A percentile compares a stretch with the other conserved stretches of the same genome.
These are phyloP conservation scores for Luffia ferchaultella DNA, from an alignment of 2,888 invertebrate species.

Conservation along the genomic window DNA sequence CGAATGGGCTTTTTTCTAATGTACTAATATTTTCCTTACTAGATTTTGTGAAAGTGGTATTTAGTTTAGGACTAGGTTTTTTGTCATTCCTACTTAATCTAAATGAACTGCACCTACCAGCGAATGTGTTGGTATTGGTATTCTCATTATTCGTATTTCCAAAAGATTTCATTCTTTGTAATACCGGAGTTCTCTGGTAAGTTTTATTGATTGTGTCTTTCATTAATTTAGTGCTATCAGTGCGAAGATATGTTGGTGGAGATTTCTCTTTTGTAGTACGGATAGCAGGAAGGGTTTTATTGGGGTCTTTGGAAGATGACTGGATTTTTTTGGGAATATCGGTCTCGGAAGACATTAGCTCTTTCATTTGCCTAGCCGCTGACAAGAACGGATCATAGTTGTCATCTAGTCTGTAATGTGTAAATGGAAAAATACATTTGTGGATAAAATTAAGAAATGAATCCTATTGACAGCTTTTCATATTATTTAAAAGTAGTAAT, in stretches of 20 bases:
- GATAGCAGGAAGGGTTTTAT: slow-evolving; percentile 49
- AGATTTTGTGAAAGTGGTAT: slow-evolving; percentile 54
- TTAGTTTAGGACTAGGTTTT: slow-evolving; percentile 51
- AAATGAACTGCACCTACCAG: slow-evolving; percentile 55
- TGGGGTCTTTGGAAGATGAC: slow-evolving; percentile 45
- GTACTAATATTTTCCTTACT: slow-evolving; percentile 56
- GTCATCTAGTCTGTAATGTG: slow-evolving; percentile 53
- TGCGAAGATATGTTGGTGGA: slow-evolving; percentile 25
- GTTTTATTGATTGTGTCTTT: slow-evolving; percentile 60
- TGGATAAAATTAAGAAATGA: not conserved
- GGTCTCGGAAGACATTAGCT: slow-evolving; percentile 76
- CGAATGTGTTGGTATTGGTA: slow-evolving; percentile 31
- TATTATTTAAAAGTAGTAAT: not conserved
- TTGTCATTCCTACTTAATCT: slow-evolving; percentile 50
- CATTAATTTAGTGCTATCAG: slow-evolving; percentile 51
- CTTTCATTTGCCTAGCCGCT: slow-evolving; percentile 84
- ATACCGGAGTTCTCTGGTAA: slow-evolving; percentile 58
- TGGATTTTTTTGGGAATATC: slow-evolving; percentile 52
- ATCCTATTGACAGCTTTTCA: not conserved
- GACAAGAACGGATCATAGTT: slow-evolving; percentile 79
- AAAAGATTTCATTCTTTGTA: slow-evolving; percentile 60
- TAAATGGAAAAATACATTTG: not conserved
- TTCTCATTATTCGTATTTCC: slow-evolving; percentile 49
- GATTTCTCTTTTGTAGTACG: slow-evolving; percentile 45
- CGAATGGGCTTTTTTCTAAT: slow-evolving; percentile 41